Evolutionary conservation across 2,888 invertebrate species (phyloP).

Genomic region (Metellina segmentata): DNA sequence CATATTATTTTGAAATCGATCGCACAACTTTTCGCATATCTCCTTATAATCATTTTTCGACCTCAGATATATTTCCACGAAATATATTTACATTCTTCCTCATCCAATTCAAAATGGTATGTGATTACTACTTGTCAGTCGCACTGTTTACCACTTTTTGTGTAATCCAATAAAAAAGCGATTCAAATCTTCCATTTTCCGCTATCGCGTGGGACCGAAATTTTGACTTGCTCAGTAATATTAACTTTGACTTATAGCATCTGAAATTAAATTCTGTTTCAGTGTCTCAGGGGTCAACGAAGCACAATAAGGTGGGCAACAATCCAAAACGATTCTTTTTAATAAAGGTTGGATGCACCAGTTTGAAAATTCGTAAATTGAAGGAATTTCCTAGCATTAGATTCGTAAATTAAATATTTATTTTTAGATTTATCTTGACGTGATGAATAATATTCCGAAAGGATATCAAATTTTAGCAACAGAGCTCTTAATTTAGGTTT

Average conservation of each 20-base stretch:
- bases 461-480: not conserved
- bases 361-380: not conserved
- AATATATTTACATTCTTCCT: too few species aligned
- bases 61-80: too few species aligned
- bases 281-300: not conserved
- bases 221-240: not conserved
- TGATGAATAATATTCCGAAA: not conserved
- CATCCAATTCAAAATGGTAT: too few species aligned
- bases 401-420: not conserved
- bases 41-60: too few species aligned
- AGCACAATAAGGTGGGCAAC: not conserved
- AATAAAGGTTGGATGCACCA: not conserved
- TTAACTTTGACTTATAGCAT: not conserved
- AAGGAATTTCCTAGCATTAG: not conserved
- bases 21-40: too few species aligned
- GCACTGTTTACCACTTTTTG: too few species aligned
- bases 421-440: not conserved
- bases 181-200: too few species aligned
- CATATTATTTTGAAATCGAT: too few species aligned
- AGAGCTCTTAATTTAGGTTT: not conserved
- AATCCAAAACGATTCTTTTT: not conserved
- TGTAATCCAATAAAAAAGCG: too few species aligned
- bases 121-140: too few species aligned
- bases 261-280: not conserved
- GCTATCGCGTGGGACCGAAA: not conserved